Base-by-base conservation (phyloP, 2,888 invertebrate species). In the Tipula lateralis region DNA sequence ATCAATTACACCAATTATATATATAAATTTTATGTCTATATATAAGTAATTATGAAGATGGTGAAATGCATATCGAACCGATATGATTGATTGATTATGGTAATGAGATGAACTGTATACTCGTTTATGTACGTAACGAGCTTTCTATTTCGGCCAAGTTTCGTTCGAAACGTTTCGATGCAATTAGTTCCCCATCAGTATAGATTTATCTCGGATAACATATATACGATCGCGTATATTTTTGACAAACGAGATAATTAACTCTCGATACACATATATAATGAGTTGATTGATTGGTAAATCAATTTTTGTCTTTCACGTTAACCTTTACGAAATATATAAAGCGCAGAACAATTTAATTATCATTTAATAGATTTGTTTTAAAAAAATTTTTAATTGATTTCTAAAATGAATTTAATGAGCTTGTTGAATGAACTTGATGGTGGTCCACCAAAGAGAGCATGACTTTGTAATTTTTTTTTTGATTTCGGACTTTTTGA, bases 101-200 rank as follows among this genome's bases (percentile, higher is more conserved):
- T 66, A 66, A 66, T 66, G 66, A 66, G 66, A 66, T 66, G 66
- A 66, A 66, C n/a, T n/a, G n/a, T n/a, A n/a, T n/a, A n/a, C n/a
- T n/a, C n/a, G n/a, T n/a, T 50, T 16, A 66, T 66, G 19, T 4
- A 24, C 13, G 24, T 66, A 19, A 9, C 6, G 9, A 66, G 24
- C 66, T 66, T 66, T 66, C 66, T 66, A 66, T 24, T n/a, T 66
- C 24, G 66, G 66, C 66, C 66, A 66, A 24, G 9, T 9, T 66
- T 66, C 7, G 9, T 66, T 66, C 66, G 19, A 24, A 66, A 24
- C 24, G n/a, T 24, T 24, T 66, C 50, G 4, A 24, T 19, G 50
- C 50, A 50, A 19, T 50, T 50, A 50, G 19, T 6, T 50, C 4
- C 19, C 2, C 50, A 16, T 32, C 3, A 32, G 32, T 7, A 32